phyloP scores from a whole-genome alignment of 2,113 vertebrate genomes.

The Daphoenositta chrysoptera region DNA sequence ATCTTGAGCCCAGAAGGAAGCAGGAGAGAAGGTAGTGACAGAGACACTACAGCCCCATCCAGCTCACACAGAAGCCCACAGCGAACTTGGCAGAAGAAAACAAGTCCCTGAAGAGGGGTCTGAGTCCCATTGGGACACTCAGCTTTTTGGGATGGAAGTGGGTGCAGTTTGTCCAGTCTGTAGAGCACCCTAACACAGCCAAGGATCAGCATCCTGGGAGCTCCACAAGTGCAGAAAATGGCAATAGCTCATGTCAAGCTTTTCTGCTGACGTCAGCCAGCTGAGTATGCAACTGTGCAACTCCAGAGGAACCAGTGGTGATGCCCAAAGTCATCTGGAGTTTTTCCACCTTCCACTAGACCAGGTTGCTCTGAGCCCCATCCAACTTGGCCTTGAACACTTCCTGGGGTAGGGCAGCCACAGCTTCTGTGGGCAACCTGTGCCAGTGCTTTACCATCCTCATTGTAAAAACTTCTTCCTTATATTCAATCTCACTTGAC shows the following conservation, averaged over 20 bases:
- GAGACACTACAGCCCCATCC: not conserved
- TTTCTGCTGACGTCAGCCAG: not conserved
- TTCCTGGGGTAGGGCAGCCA: not conserved
- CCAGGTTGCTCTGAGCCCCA: not conserved
- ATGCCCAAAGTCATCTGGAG: not conserved
- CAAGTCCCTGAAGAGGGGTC: not conserved
- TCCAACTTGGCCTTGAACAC: not conserved
- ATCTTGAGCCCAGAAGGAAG: not conserved
- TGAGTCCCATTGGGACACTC: accelerated
- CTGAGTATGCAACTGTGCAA: not conserved
- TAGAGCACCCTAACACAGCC: not conserved
- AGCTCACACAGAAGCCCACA: not conserved
- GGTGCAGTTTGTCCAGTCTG: not conserved
- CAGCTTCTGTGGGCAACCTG: not conserved
- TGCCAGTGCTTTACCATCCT: not conserved
- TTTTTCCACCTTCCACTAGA: not conserved
- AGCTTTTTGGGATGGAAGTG: not conserved
- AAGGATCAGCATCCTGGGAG: not conserved
- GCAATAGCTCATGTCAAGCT: not conserved
- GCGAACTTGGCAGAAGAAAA: not conserved
- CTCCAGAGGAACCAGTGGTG: not conserved
- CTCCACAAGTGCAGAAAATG: not conserved
- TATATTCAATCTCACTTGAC: too few relatives aligned
- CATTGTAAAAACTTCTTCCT: not conserved
- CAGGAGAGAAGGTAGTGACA: not conserved